Evolutionary conservation across 2,888 invertebrate species (phyloP), one percentile per base, ranked within the genome.

Genomic region (Nebria salina): DNA sequence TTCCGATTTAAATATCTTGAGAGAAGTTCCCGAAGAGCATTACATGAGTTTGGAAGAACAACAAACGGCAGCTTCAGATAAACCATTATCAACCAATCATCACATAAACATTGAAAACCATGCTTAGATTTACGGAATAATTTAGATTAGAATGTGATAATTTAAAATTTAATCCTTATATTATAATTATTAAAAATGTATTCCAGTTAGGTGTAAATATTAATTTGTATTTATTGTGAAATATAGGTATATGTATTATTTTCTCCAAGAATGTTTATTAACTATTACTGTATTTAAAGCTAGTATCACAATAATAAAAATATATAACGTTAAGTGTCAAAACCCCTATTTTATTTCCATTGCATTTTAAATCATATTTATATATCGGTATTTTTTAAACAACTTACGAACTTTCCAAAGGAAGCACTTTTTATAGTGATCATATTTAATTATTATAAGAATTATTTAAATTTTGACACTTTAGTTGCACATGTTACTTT

Each of bases 1-100:
- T 43, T 83, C 83, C 11, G 79, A 83, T 26, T 72, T 84, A 7
- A 80, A 81, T 43, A 84, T 85, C 73, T 84, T 83, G n/a, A 73
- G 84, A n/a, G 81, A 83, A 78, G 82, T 81, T 73, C 73, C 76
- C 15, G 82, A 84, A 73, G 84, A 83, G 79, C 85, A 86, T 83
- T 86, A 86, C 74, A 84, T 87, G 73, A 85, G 86, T 9, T 82
- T 87, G 54, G 86, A 86, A 83, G 85, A 85, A 0, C 86, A 86
- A 83, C 86, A 87, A 65, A 43, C 76, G 20, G 72, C 72, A 20
- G 73, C 72, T 72, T 72, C 76, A 15, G 42, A 76, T 20, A 76
- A 76, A 65, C 81, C 81, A 15, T 81, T 81, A 54, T 9, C 66
- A 1, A 65, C 81, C 15, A 76, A 81, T 43, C 81, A 81, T 70